Base-by-base conservation (phyloP, 35 echinoderm and acorn worm genomes). In the Lytechinus variegatus region DNA sequence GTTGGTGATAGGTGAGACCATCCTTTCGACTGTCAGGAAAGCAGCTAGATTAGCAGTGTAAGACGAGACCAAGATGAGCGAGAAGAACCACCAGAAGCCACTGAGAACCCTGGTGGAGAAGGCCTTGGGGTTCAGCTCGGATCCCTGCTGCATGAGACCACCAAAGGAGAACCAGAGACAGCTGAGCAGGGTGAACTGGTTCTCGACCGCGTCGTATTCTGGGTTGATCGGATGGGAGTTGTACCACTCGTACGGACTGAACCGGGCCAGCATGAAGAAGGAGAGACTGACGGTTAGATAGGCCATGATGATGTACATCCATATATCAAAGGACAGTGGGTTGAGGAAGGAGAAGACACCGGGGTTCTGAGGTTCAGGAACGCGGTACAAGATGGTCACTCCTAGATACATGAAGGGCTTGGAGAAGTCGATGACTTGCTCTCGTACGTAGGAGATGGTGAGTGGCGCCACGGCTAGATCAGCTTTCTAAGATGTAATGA, bases 61-160 rank as follows among this genome's bases (percentile, higher is more conserved):
- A 28, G 97, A 99, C 24, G 98, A 99, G 56, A 99, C 97, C 12
- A 99, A 66, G 86, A 99, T 99, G 8, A 99, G 95, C 13, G 97
- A 99, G 95, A 99, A 99, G 95, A 99, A 99, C 98, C 98, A 99
- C 98, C 98, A 99, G 94, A 99, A 98, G 8, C 98, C 98, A 56
- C 98, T 99, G 27, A 98, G 94, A 4, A 99, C 97, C 27, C 98
- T 27, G 54, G 98, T 99, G 28, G 98, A 99, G 86, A 99, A 97
- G 4, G 98, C 98, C 86, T 95, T 97, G 28, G 98, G 97, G 86
- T 99, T 99, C 27, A 99, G 71, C 94, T 99, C 98, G 6, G 98
- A 99, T 1, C 98, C 98, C 71, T 99, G 98, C 88, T 99, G 98
- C 98, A 99, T 99, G 52, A 99, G 94, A 9, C 98, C 97, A 53